Percentiles rank a stretch among this genome's conserved stretches.
Conservation (phyloP, 2,113 vertebrate genomes). For the Cynoglossus semilaevis region DNA sequence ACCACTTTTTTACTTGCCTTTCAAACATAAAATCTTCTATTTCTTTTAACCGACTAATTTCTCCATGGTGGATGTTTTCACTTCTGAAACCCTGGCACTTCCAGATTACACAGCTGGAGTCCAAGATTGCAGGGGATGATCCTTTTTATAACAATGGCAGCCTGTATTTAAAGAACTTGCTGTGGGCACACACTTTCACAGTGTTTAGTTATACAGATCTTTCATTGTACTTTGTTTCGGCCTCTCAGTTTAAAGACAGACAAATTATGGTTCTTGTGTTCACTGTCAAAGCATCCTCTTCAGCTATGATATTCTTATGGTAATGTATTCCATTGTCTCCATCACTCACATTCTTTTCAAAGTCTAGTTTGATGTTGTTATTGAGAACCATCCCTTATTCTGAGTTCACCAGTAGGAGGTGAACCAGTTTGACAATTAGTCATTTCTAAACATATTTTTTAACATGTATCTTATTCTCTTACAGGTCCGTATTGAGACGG, state of each 20-base stretch:
- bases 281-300: not conserved
- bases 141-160: conserved; percentile 11
- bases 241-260: too few species aligned
- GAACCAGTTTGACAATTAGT: not conserved
- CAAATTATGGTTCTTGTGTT: not conserved
- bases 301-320: conserved; percentile 4
- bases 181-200: not conserved
- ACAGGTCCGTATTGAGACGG: conserved; percentile 95
- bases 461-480: conserved; percentile 2
- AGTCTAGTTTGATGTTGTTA: not conserved
- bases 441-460: conserved; percentile 3
- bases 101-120: conserved; percentile 20
- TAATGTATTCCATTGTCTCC: conserved; percentile 3
- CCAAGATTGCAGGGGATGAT: not conserved
- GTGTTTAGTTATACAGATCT: not conserved
- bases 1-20: too few species aligned
- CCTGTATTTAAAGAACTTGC: conserved; percentile 1
- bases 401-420: not conserved
- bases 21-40: conserved; percentile 11
- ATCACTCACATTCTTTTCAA: not conserved
- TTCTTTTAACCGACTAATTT: conserved; percentile 17
- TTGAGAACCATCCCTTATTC: not conserved
- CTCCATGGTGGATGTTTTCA: conserved; percentile 12
- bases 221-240: too few species aligned
- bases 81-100: conserved; percentile 19